Evolutionary conservation across 2,888 invertebrate species (phyloP).

Genomic region (Dascillus cervinus): DNA sequence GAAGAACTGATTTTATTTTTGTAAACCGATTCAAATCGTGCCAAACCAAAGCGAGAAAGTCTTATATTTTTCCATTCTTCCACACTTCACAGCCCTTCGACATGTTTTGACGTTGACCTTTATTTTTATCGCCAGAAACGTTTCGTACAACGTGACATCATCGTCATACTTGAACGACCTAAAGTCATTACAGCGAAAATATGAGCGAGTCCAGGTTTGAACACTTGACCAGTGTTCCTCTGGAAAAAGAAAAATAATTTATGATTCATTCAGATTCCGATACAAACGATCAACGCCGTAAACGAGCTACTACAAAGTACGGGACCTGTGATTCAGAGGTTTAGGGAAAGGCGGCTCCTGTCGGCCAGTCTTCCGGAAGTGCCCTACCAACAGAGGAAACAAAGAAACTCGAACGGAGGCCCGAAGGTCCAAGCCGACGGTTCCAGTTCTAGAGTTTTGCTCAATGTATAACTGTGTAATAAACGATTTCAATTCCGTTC

Average conservation of each 20-base stretch:
- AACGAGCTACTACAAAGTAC: conserved; percentile 36
- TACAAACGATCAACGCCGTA: conserved; percentile 35
- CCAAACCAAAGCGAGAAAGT: no score
- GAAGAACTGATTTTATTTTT: no score
- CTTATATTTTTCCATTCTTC: no score
- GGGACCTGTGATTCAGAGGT: conserved; percentile 31
- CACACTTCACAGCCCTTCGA: no score
- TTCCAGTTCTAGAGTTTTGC: conserved; percentile 20
- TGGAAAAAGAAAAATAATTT: no score
- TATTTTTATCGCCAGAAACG: no score
- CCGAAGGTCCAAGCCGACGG: conserved; percentile 20
- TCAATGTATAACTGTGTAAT: conserved; percentile 15
- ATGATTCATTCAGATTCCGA: conserved; percentile 37
- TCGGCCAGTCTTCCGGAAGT: not conserved
- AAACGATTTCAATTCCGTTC: no score
- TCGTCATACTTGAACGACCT: conserved; percentile 26
- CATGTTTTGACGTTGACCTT: no score
- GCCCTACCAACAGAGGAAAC: not conserved
- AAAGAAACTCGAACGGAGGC: not conserved
- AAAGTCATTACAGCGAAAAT: conserved; percentile 33
- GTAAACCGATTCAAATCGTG: no score
- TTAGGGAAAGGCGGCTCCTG: conserved; percentile 26
- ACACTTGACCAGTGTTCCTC: no score
- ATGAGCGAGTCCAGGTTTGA: conserved; percentile 25
- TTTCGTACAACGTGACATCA: conserved; percentile 26